Evolutionary conservation across 2,113 vertebrate species (phyloP), one percentile per base, ranked within the genome.

Genomic region (Rhea americana): DNA sequence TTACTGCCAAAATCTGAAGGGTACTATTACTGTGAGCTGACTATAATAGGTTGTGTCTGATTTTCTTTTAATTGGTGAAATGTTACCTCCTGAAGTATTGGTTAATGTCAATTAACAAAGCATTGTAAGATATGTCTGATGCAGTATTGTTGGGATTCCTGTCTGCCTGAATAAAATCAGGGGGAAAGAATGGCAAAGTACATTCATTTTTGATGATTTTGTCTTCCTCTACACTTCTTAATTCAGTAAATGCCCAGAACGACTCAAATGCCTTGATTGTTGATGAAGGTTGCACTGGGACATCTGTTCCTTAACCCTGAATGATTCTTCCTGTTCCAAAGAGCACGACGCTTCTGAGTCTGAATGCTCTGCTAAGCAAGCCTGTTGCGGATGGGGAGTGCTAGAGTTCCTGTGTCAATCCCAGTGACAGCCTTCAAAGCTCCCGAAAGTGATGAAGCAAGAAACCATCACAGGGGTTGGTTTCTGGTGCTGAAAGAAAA

Each of bases 11-110:
- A 66, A 87, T 88, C 63, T 82, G 75, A 97, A 93, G 90, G 81
- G 76, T 78, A 47, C 73, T 92, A 10, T 96, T 94, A 88, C 84
- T 94, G 87, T 91, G 91, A 95, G 65, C 15, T 92, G 89, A 63
- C 79, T 91, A 8, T 90, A 91, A 94, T 88, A 88, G 86, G 47
- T 91, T 94, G 58, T 3, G 5, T 91, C 50, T 77, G 78, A 82
- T 95, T 96, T 93, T 91, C 80, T 90, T 90, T 91, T 89, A 95
- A 95, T 94, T 95, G 95, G 68, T 84, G 88, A 90, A 93, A 82
- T 65, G 63, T 67, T 94, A 89, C 81, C 63, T 95, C 75, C 65
- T 95, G 85, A 91, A 91, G 74, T 83, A 79, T 83, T 85, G 77
- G 75, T 87, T 93, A 94, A 91, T 95, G 80, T 80, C 81, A 91